These are phyloP conservation scores for Hypomesus transpacificus DNA, from an alignment of 2,113 vertebrate species.

Conservation along the genomic window DNA sequence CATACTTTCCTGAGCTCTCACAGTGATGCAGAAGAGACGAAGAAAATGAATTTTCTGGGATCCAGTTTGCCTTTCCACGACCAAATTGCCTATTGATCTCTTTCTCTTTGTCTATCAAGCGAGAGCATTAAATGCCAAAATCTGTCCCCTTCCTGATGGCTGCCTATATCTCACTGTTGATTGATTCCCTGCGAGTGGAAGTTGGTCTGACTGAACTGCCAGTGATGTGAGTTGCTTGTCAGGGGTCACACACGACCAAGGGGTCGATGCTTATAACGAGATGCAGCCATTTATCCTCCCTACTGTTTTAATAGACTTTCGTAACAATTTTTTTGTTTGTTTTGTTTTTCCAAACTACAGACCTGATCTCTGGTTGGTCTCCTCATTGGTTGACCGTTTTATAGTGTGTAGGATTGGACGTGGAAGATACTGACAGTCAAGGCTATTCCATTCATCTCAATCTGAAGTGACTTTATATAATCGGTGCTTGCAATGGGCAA, in stretches of 20 bases:
- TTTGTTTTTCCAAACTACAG: not conserved
- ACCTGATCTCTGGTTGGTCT: not conserved
- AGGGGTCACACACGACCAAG: conserved; percentile 34
- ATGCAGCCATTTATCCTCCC: conserved; percentile 39
- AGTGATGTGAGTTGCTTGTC: conserved; percentile 54
- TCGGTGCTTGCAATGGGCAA: conserved; percentile 42
- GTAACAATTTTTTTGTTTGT: conserved; percentile 2
- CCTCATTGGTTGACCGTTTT: not conserved
- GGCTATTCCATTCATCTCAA: conserved; percentile 41
- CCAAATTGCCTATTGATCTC: conserved; percentile 77
- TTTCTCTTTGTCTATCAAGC: conserved; percentile 62
- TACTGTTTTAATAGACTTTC: conserved; percentile 25
- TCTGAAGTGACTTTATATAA: conserved; percentile 48
- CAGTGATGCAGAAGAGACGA: conserved; percentile 25
- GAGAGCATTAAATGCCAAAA: conserved; percentile 61
- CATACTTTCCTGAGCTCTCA: conserved; percentile 35
- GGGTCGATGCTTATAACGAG: conserved; percentile 54
- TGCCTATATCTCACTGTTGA: conserved; percentile 62
- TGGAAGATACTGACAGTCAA: conserved; percentile 37
- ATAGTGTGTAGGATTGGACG: conserved; percentile 24
- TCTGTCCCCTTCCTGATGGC: conserved; percentile 46
- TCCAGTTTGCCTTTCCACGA: conserved; percentile 56
- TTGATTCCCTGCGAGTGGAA: conserved; percentile 60
- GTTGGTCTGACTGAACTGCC: conserved; percentile 33
- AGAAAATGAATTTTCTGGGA: conserved; percentile 59